These are phyloP conservation scores for Bombyx mandarina DNA, from an alignment of 1,140 invertebrate species.

Conservation along the genomic window DNA sequence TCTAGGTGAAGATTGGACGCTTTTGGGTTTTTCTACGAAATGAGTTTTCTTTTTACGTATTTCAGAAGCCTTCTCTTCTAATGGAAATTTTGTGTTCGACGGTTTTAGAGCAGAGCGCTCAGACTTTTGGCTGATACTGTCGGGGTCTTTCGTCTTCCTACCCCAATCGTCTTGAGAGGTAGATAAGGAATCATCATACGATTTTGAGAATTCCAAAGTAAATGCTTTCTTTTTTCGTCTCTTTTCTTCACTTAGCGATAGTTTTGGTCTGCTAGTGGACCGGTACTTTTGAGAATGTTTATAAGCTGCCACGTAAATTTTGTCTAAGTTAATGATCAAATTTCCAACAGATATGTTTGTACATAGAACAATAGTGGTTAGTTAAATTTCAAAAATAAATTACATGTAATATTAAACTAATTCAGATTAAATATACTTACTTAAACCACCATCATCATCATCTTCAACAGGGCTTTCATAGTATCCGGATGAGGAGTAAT, in stretches of 20 bases:
- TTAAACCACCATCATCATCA: constrained; percentile 68
- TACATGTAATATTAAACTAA: too few relatives aligned
- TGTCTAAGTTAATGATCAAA: constrained; percentile 1
- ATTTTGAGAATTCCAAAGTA: constrained; percentile 76
- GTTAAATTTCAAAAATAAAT: too few relatives aligned
- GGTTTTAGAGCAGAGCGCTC: constrained; percentile 42
- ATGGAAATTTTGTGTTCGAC: constrained; percentile 37
- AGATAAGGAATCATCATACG: constrained; percentile 64
- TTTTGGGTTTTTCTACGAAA: constrained; percentile 70
- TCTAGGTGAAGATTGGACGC: constrained; percentile 60
- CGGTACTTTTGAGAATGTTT: constrained; percentile 69
- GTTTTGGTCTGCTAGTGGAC: constrained; percentile 49
- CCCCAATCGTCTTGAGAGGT: constrained; percentile 64
- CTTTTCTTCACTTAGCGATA: constrained; percentile 77
- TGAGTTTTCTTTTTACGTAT: constrained; percentile 61
- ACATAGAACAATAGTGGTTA: too few relatives aligned
- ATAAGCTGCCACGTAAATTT: constrained; percentile 44
- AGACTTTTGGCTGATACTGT: constrained; percentile 32
- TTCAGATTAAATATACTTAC: constrained; percentile 34
- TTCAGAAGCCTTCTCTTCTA: constrained; percentile 48
- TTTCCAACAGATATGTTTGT: neutral
- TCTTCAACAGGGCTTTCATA: constrained; percentile 85
- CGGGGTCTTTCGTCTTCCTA: constrained; percentile 48
- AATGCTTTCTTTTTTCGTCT: constrained; percentile 77
- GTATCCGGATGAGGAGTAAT: constrained; percentile 83